phyloP scores from a whole-genome alignment of 2,797 vertebrate genomes.

The Masticophis lateralis region DNA sequence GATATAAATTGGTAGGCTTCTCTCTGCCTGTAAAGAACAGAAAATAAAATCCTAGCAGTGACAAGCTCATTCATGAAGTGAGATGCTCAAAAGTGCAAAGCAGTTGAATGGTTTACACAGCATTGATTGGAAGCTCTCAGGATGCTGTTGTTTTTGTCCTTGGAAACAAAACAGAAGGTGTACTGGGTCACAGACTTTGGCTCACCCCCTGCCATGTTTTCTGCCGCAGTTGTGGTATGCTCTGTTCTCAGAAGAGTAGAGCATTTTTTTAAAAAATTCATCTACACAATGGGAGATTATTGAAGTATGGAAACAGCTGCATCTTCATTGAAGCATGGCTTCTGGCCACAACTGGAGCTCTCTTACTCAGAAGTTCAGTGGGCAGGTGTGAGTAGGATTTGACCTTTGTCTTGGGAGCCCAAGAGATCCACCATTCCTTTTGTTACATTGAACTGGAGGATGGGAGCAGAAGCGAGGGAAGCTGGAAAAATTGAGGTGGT shows the following conservation, averaged over 20 bases:
- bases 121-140: background rate
- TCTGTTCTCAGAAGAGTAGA: background rate
- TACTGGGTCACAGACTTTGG: background rate
- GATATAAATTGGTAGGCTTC: background rate
- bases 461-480: background rate
- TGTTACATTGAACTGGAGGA: background rate
- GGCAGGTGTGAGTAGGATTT: background rate
- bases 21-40: background rate
- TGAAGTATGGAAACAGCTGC: slow-evolving; percentile 4
- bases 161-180: background rate
- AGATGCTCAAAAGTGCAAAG: background rate
- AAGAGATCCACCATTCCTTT: background rate
- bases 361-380: background rate
- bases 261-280: background rate
- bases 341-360: background rate
- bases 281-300: background rate
- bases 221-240: background rate
- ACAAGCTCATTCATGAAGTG: background rate
- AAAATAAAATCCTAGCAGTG: background rate
- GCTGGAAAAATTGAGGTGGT: slow-evolving; percentile 1
- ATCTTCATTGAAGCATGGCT: background rate
- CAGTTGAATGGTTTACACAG: background rate
- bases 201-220: background rate
- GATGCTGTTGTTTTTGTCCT: background rate
- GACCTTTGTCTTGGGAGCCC: background rate